Base-by-base conservation (phyloP, 2,888 invertebrate genomes). In the Apocheima hispidaria region DNA sequence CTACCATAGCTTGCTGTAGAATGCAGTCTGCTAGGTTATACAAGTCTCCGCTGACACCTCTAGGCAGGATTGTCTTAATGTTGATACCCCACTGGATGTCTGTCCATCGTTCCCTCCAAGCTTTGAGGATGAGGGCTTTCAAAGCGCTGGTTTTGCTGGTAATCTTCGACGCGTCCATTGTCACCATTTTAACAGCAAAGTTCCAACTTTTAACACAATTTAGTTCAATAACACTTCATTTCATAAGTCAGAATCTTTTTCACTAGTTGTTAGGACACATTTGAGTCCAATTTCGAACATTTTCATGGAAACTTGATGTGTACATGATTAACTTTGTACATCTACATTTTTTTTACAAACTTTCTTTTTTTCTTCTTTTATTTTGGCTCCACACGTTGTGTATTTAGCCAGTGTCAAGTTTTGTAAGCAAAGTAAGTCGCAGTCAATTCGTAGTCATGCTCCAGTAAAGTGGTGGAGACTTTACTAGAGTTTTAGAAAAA, bases 11-110 rank as follows among this genome's bases (percentile, higher is more conserved):
- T 90, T 99, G 98, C 79, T 98, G 97, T 20, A 99, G 93, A 71
- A 99, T 96, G 80, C 98, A 97, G 82, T 99, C 98, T 41, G 98
- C 97, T 72, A 98, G 92, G 88, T 97, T 97, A 82, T 97, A 97
- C n/a, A 97, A 95, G 92, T 97, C 97, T n/a, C 97, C 97, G 79
- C 97, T 97, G 1, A 97, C 97, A n/a, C 97, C 97, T 81, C 97
- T 92, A 0, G 97, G 97, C 63, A 97, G 87, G 69, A 96, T 97
- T n/a, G 97, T 97, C 93, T 98, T 98, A 57, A 99, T 97, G 79
- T 98, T 97, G 71, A 98, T 98, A 36, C 98, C 98, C 98, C 98
- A 99, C 87, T 98, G 97, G 43, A 98, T 94, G 85, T 98, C 98
- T 1, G 96, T 96, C 99, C 99, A 99, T 63, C 99, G 93, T 89